These are phyloP conservation scores for Zaprionus lachaisei DNA, from an alignment of 1,140 invertebrate genomes.

Conservation along the genomic window DNA sequence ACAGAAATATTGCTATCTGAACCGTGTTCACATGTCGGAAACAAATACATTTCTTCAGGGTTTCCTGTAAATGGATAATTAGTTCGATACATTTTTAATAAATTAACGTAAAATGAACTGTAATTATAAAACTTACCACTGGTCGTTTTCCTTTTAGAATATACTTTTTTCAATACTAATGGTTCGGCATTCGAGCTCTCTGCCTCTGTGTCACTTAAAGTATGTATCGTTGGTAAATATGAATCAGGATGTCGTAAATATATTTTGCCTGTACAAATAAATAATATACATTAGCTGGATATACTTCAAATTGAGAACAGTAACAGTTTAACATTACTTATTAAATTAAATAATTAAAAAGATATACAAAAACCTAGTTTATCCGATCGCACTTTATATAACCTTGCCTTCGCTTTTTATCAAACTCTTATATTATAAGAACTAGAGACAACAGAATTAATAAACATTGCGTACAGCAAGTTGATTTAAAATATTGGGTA, in stretches of 20 bases:
- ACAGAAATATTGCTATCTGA: slow-evolving; percentile 93
- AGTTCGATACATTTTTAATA: neutral
- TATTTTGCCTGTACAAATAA: slow-evolving; percentile 86
- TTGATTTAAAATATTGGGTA: no score
- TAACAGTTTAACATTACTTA: neutral
- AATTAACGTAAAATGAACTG: neutral
- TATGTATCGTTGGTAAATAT: slow-evolving; percentile 92
- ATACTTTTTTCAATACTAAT: slow-evolving; percentile 57
- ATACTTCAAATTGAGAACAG: neutral
- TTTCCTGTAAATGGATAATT: slow-evolving; percentile 48
- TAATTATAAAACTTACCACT: slow-evolving; percentile 55
- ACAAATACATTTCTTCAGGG: slow-evolving; percentile 91
- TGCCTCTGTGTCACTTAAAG: slow-evolving; percentile 88
- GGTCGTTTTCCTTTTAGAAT: slow-evolving; percentile 57
- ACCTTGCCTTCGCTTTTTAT: no score
- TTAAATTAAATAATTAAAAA: no score
- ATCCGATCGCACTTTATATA: no score
- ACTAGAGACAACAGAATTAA: no score
- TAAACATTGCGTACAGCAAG: no score
- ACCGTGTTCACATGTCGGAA: slow-evolving; percentile 85
- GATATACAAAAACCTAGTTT: no score
- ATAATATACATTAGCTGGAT: neutral
- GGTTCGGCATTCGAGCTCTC: slow-evolving; percentile 85
- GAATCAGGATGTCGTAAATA: slow-evolving; percentile 93
- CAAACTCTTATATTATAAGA: no score